Conservation (phyloP, 2,797 vertebrate genomes). For the Tauraco hartlaubi region DNA sequence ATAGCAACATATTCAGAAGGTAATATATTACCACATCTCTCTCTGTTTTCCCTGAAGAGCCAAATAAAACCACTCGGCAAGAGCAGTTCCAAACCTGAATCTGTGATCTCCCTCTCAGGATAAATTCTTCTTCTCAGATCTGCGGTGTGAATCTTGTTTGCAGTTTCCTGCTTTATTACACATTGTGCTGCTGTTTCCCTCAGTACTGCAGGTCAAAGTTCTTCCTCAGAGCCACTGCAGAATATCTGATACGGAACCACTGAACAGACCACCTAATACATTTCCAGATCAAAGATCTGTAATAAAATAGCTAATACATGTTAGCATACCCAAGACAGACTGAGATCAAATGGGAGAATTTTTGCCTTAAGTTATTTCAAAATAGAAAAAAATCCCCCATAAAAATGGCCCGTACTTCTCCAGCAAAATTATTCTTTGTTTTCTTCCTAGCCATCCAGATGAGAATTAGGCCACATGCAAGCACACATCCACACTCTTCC, state of each 20-base stretch:
- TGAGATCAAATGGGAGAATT: background rate
- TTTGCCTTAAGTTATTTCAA: background rate
- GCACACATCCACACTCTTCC: background rate
- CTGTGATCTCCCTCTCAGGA: background rate
- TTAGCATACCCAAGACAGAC: background rate
- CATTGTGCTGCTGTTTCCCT: background rate
- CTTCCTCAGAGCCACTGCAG: background rate
- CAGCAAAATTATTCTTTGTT: background rate
- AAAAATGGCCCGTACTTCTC: background rate
- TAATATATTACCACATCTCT: background rate
- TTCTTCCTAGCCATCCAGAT: background rate
- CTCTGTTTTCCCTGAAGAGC: background rate
- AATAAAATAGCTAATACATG: background rate
- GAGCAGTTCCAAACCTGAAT: background rate
- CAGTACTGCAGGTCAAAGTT: background rate
- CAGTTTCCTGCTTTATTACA: background rate
- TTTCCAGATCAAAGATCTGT: background rate
- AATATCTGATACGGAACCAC: background rate
- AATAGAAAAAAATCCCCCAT: background rate
- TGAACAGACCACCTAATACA: background rate
- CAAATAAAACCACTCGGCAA: background rate
- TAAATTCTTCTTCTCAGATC: background rate
- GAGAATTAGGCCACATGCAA: background rate
- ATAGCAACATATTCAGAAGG: background rate
- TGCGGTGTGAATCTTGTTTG: background rate